Base-by-base conservation (phyloP, 2,797 vertebrate species). In the Spatula clypeata region DNA sequence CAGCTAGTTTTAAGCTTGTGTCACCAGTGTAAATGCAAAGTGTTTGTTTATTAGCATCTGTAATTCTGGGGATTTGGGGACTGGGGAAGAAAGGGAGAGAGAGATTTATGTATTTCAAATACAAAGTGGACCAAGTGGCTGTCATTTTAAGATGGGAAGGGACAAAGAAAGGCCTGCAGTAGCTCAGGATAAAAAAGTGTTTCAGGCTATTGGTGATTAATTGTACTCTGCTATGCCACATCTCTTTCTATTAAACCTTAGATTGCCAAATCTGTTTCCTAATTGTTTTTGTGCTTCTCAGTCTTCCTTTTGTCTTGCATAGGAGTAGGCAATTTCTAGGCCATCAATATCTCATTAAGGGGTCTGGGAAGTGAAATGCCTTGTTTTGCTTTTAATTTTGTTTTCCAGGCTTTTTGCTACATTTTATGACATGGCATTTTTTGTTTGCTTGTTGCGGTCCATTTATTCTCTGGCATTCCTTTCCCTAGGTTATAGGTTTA, bases 291-390 rank as follows among this genome's bases (percentile, higher is more conserved):
- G 81, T 95, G 55, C 93, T 94, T 97, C 67, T 94, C 76, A 80
- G 92, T 55, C 91, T 97, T 96, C 89, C 87, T 72, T 97, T 86
- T 95, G n/a, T 95, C 82, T 97, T 95, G 92, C 85, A 95, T 57
- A 95, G 93, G 69, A 95, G 67, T 38, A 92, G 61, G 94, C 85
- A 96, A 96, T 97, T 93, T 95, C 90, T 93, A 27, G 61, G 75
- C 86, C 92, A 96, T 95, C 87, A 96, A 96, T 86, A 97, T 88
- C 88, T 98, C 96, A 95, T 97, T 97, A 97, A 71, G 54, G 66
- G 65, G 49, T 71, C 80, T 47, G 47, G 86, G 72, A 87, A 86
- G 49, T 55, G 71, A 94, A 95, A 90, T 64, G 45, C 23, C 71
- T 64, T 42, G 58, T 21, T 95, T 94, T 89, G 80, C 10, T 93